Evolutionary conservation across 2,113 vertebrate species (phyloP).

Genomic region (Dinomys branickii): DNA sequence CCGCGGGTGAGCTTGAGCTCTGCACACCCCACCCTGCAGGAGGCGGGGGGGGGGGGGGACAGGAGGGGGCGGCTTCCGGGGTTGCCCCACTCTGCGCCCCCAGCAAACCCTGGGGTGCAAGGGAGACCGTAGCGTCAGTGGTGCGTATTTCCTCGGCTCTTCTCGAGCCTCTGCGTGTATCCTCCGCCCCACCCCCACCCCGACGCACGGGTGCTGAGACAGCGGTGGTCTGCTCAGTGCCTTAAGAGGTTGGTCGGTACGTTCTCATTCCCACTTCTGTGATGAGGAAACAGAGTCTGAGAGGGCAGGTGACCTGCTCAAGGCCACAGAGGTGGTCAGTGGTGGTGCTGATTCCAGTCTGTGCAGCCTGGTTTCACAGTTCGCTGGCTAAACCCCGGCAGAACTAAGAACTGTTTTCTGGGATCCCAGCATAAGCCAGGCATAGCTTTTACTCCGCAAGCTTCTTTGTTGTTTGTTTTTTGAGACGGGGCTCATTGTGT

Average conservation of each 20-base stretch:
- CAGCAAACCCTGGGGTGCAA: neutral
- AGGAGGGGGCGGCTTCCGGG: slow-evolving; percentile 20
- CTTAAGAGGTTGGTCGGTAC: neutral
- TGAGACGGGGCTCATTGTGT: neutral
- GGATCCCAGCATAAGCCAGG: neutral
- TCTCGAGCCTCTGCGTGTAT: neutral
- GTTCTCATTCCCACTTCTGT: neutral
- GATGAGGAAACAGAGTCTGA: neutral
- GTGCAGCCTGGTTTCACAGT: neutral
- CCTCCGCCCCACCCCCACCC: neutral
- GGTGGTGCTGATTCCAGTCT: neutral
- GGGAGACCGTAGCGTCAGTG: neutral
- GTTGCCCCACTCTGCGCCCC: neutral
- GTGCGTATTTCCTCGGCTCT: neutral
- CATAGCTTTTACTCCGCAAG: neutral
- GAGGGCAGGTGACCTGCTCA: neutral
- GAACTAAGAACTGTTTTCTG: neutral
- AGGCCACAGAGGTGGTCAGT: neutral
- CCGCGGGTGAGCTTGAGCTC: slow-evolving; percentile 63
- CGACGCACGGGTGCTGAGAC: neutral
- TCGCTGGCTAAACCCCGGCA: neutral
- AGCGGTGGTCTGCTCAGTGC: neutral
- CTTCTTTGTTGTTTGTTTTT: neutral
- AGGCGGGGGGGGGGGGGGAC: too few relatives aligned
- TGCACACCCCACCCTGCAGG: neutral